Conservation (phyloP, 1,140 invertebrate species). For the Cydia strobilella region DNA sequence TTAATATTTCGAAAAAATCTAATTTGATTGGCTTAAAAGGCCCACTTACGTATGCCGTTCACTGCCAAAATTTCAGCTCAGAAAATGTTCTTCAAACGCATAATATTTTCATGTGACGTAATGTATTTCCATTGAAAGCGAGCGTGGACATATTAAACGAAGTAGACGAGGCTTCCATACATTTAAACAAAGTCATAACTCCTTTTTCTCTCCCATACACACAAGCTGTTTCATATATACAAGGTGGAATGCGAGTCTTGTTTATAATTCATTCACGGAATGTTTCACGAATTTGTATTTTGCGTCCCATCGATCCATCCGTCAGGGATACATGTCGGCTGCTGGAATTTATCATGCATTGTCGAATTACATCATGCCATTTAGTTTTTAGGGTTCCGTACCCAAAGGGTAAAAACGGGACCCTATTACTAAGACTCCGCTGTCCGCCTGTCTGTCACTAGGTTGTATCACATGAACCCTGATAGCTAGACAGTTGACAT, state of each 20-base stretch:
- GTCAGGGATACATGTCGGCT: background rate
- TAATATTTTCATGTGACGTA: slow-evolving; percentile 23
- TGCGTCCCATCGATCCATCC: slow-evolving; percentile 34
- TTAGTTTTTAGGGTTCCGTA: too few relatives aligned
- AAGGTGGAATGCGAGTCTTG: slow-evolving; percentile 36
- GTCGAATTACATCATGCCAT: background rate
- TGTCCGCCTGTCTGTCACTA: too few relatives aligned
- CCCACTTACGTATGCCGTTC: background rate
- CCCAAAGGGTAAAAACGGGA: too few relatives aligned
- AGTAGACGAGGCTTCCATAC: background rate
- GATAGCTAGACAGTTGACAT: too few relatives aligned
- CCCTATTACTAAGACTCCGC: too few relatives aligned
- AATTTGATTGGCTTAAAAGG: too few relatives aligned
- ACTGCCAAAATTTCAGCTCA: background rate
- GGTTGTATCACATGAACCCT: too few relatives aligned
- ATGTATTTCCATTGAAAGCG: slow-evolving; percentile 23
- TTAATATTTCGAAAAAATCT: too few relatives aligned
- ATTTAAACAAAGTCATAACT: background rate
- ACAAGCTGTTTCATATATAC: background rate
- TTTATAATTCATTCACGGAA: slow-evolving; percentile 54
- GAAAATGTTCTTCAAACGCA: slow-evolving; percentile 2
- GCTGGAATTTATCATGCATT: background rate
- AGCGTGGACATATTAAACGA: slow-evolving; percentile 26
- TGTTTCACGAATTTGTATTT: slow-evolving; percentile 48
- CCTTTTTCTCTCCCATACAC: background rate